Conservation (phyloP, 2,888 invertebrate species). For the Stenodema calcarata region DNA sequence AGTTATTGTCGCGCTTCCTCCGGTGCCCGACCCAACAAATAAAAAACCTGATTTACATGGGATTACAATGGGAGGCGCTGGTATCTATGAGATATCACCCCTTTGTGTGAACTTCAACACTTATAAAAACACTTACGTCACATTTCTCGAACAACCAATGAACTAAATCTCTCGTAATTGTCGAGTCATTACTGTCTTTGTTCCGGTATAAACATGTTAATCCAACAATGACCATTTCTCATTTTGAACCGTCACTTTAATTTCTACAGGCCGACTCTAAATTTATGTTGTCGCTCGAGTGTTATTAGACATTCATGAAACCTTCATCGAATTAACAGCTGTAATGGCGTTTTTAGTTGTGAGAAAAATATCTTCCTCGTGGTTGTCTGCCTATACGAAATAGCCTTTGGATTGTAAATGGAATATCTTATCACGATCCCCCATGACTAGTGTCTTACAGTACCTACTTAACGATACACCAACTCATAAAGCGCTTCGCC, state of each 20-base stretch:
- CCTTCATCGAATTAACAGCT: not conserved
- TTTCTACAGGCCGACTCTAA: not conserved
- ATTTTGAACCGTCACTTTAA: not conserved
- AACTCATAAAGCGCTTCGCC: no score
- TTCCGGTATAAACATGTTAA: constrained; percentile 33
- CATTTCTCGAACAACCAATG: not conserved
- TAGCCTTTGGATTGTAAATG: no score
- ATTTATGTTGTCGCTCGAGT: not conserved
- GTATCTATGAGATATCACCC: not conserved
- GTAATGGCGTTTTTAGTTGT: no score
- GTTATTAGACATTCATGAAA: not conserved
- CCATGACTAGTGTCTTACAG: no score
- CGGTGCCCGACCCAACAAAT: constrained; percentile 15
- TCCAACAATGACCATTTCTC: constrained; percentile 11
- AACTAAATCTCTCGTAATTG: constrained; percentile 38
- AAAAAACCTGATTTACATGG: constrained; percentile 48
- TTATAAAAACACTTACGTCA: not conserved
- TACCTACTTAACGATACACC: no score
- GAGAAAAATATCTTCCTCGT: no score
- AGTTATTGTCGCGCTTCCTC: constrained; percentile 32
- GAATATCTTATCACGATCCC: no score
- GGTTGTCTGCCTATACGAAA: no score
- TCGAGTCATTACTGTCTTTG: constrained; percentile 15
- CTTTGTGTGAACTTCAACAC: constrained; percentile 36
- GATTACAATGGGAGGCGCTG: constrained; percentile 41